A percentile compares a stretch with the other conserved stretches of the same genome.
phyloP scores from a whole-genome alignment of 23 tunicate species.

The Trididemnum miniatum region DNA sequence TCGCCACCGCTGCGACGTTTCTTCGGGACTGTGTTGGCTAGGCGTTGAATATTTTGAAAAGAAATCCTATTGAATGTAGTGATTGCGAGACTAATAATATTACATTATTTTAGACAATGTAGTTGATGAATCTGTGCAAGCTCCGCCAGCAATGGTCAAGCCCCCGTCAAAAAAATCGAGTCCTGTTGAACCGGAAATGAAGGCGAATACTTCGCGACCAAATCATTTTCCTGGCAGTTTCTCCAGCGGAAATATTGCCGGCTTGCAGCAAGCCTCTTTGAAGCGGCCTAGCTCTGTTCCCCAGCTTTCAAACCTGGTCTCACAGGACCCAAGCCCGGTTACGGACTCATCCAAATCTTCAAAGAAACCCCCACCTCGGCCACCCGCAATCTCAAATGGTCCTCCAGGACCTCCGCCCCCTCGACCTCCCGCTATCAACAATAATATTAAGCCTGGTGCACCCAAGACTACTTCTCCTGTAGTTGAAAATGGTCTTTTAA shows the following conservation, averaged over 20 bases:
- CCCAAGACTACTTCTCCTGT: background rate
- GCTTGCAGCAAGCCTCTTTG: background rate
- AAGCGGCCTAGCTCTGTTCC: constrained; percentile 26
- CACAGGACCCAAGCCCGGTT: background rate
- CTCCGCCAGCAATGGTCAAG: too few relatives aligned
- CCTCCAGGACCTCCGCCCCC: background rate
- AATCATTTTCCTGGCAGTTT: constrained; percentile 17
- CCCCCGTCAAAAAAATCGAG: too few relatives aligned
- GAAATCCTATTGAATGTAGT: too few relatives aligned
- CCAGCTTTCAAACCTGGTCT: background rate
- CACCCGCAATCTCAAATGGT: constrained; percentile 33
- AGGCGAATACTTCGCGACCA: too few relatives aligned
- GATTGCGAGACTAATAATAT: too few relatives aligned
- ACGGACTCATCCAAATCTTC: background rate
- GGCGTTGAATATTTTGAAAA: too few relatives aligned
- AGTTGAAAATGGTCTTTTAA: too few relatives aligned
- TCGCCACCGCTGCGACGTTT: too few relatives aligned
- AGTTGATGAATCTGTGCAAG: too few relatives aligned
- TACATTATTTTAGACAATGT: too few relatives aligned
- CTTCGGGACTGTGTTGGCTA: too few relatives aligned
- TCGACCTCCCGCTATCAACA: background rate
- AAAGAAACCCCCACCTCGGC: constrained; percentile 37
- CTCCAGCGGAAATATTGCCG: constrained; percentile 34
- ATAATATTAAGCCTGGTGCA: background rate
- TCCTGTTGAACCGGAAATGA: too few relatives aligned